Conservation (phyloP, 2,888 invertebrate genomes). For the Geophilus truncorum region DNA sequence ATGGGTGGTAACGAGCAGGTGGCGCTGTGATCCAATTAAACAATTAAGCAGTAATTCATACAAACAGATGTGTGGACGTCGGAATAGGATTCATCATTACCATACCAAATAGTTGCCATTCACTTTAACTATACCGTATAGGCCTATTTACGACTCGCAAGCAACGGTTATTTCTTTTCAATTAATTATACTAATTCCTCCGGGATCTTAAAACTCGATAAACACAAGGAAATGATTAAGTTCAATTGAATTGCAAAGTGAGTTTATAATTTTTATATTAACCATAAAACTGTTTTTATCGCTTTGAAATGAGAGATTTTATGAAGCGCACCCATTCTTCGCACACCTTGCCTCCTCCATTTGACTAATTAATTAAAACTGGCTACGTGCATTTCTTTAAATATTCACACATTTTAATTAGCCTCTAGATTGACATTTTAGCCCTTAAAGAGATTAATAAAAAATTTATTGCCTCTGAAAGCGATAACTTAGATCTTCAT, state of each 20-base stretch:
- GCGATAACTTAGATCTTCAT: not conserved
- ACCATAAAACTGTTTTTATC: not conserved
- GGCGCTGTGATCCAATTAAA: not conserved
- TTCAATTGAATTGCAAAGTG: not conserved
- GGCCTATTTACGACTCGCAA: not conserved
- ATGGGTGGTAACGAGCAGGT: not conserved
- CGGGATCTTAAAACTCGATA: not conserved
- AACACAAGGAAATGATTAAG: not conserved
- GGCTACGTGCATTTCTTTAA: not conserved
- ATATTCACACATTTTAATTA: not conserved
- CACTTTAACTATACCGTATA: not conserved
- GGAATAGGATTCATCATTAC: not conserved
- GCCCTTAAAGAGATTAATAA: not conserved
- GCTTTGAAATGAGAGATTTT: not conserved
- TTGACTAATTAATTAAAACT: not conserved
- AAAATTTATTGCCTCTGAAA: not conserved
- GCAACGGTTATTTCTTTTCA: too few relatives aligned
- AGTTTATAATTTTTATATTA: not conserved
- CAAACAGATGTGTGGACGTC: not conserved
- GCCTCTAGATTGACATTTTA: not conserved
- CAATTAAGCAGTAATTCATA: not conserved
- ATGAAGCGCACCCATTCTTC: not conserved
- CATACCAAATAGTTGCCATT: not conserved
- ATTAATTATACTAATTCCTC: not conserved
- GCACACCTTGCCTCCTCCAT: slow-evolving; percentile 3